Percentiles rank a stretch among this genome's conserved stretches.
These are phyloP conservation scores for Scaptomyza parva DNA, from an alignment of 2,888 invertebrate species.

Conservation along the genomic window DNA sequence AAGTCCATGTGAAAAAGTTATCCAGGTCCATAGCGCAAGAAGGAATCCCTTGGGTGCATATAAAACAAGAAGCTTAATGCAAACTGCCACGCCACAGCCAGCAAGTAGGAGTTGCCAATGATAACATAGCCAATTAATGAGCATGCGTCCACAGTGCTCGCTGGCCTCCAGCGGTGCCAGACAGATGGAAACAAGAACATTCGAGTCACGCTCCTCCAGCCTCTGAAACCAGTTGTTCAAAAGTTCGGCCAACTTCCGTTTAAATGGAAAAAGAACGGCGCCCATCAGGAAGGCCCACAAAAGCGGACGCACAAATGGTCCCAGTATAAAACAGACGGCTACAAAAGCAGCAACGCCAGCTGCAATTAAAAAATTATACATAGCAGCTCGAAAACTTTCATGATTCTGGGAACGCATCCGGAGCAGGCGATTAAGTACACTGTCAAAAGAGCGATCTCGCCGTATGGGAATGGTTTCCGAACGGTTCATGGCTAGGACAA, in stretches of 20 bases:
- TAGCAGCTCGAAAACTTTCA: slow-evolving; percentile 83
- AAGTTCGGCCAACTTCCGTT: slow-evolving; percentile 91
- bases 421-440: slow-evolving; percentile 82
- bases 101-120: slow-evolving; percentile 88
- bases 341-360: slow-evolving; percentile 83
- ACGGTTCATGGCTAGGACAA: slow-evolving; percentile 77
- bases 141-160: slow-evolving; percentile 90
- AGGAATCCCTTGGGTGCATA: slow-evolving; percentile 88
- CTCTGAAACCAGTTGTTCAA: slow-evolving; percentile 92
- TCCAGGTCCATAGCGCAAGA: slow-evolving; percentile 85
- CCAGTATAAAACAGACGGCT: slow-evolving; percentile 93
- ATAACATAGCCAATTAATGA: slow-evolving; percentile 89
- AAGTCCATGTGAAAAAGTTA: slow-evolving; percentile 81
- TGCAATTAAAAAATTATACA: slow-evolving; percentile 84
- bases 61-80: slow-evolving; percentile 78
- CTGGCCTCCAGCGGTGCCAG: slow-evolving; percentile 91
- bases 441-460: slow-evolving; percentile 84
- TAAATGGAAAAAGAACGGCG: slow-evolving; percentile 98
- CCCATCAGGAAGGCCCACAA: slow-evolving; percentile 98
- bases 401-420: slow-evolving; percentile 83
- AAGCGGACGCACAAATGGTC: slow-evolving; percentile 96
- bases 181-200: slow-evolving; percentile 87
- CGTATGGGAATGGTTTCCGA: slow-evolving; percentile 80
- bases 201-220: slow-evolving; percentile 88
- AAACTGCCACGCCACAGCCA: slow-evolving; percentile 80